These are phyloP conservation scores for Cartodere bifasciata DNA, from an alignment of 2,888 invertebrate genomes.

Conservation along the genomic window DNA sequence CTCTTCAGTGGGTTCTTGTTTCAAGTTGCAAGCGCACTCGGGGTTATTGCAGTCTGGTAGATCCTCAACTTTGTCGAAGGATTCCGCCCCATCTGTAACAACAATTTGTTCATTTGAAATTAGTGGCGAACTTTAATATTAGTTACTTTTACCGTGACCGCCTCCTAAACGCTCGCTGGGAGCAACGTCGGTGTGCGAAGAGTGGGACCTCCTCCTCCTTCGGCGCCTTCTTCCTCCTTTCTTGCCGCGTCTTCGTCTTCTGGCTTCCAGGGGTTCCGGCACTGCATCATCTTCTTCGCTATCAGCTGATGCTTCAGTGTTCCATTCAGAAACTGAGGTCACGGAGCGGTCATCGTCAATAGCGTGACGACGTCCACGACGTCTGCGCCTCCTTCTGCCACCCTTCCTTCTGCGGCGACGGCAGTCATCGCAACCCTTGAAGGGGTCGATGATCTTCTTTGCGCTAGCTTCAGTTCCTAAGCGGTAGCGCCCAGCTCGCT, in stretches of 20 bases:
- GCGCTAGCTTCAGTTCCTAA: constrained; percentile 4
- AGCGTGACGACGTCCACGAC: neutral
- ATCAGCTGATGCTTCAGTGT: neutral
- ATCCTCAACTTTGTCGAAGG: constrained; percentile 2
- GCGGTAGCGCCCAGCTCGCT: constrained; percentile 9
- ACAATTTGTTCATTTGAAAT: too few relatives aligned
- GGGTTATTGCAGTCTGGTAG: constrained; percentile 14
- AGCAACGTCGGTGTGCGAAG: constrained; percentile 3
- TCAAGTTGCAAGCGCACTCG: constrained; percentile 14
- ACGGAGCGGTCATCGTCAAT: neutral
- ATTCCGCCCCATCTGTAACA: too few relatives aligned
- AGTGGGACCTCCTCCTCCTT: constrained; percentile 8
- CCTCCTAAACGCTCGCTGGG: constrained; percentile 1
- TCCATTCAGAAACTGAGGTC: neutral
- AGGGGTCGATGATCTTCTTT: constrained; percentile 5
- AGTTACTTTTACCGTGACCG: constrained; percentile 3
- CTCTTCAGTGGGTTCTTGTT: constrained; percentile 10
- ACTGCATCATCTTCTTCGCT: neutral
- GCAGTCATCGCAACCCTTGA: constrained; percentile 6
- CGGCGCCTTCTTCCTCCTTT: constrained; percentile 8
- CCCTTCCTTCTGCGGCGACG: constrained; percentile 6
- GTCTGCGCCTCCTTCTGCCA: constrained; percentile 2
- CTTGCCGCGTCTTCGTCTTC: neutral
- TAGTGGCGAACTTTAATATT: too few relatives aligned
- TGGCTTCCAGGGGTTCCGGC: neutral